phyloP scores from a whole-genome alignment of 2,113 vertebrate genomes.

The Gymnocephalus cernua region DNA sequence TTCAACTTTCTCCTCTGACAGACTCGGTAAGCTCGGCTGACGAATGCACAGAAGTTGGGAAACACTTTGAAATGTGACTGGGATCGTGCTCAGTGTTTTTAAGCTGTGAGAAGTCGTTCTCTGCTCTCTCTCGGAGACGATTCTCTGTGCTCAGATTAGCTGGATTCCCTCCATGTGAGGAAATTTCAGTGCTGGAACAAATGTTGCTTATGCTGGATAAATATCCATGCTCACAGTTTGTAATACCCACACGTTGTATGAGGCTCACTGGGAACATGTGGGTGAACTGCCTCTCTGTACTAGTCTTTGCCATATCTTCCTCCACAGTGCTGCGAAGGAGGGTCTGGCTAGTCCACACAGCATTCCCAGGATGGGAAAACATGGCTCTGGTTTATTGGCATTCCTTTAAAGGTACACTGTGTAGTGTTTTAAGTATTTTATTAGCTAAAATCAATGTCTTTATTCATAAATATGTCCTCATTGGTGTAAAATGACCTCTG shows the following conservation, averaged over 20 bases:
- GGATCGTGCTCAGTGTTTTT: slow-evolving; percentile 28
- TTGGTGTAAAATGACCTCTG: too few relatives aligned
- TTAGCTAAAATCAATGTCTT: too few relatives aligned
- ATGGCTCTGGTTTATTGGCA: too few relatives aligned
- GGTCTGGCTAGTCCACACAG: too few relatives aligned
- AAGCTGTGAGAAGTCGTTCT: slow-evolving; percentile 15
- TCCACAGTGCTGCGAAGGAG: too few relatives aligned
- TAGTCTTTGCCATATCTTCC: too few relatives aligned
- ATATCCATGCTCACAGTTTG: not conserved
- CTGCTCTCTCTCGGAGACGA: slow-evolving; percentile 14
- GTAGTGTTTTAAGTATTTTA: too few relatives aligned
- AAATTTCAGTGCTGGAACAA: slow-evolving; percentile 38
- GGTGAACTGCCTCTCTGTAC: not conserved
- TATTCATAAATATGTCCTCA: too few relatives aligned
- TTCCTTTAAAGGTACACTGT: too few relatives aligned
- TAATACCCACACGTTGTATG: not conserved
- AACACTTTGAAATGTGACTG: slow-evolving; percentile 49
- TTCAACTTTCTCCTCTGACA: slow-evolving; percentile 19
- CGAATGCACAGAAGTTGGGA: slow-evolving; percentile 4
- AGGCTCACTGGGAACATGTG: not conserved
- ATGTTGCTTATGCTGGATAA: slow-evolving; percentile 6
- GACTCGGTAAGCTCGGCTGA: slow-evolving; percentile 11
- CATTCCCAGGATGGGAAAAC: too few relatives aligned
- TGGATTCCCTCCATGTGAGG: slow-evolving; percentile 35
- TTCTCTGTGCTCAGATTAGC: slow-evolving; percentile 46